Base-by-base conservation (phyloP, 2,797 vertebrate genomes). In the Sylvia borin region DNA sequence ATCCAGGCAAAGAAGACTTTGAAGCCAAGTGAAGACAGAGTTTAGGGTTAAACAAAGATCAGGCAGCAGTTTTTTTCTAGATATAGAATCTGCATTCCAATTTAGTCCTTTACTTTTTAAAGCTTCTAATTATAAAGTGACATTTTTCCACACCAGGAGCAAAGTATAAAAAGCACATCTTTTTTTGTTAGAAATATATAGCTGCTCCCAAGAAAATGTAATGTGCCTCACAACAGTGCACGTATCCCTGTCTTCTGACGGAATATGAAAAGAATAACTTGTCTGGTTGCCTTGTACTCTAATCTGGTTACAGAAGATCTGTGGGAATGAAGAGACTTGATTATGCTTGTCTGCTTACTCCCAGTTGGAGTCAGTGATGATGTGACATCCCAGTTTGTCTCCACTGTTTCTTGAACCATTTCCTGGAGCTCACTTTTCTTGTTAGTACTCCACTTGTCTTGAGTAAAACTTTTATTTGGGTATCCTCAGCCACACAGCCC, bases 1-100 rank as follows among this genome's bases (percentile, higher is more conserved):
- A 53, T 76, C 11, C 11, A 31, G 65, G 57, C 24, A 91, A 71
- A 25, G 11, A 19, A 78, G n/a, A 22, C 38, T 68, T 53, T 1
- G 32, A 77, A 94, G 45, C 32, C 34, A 85, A 85, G 43, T 2
- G 8, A 42, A 87, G 38, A 64, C 21, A 16, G 38, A 91, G 14
- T 50, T 85, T 57, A 60, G 57, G 26, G 26, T 85, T 92, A 93
- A 95, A 83, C 11, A 60, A 88, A 65, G 68, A 91, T 77, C 16
- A 85, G 34, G 11, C 45, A 90, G 75, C 57, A 91, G 32, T 80
- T 80, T 95, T 85, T 92, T 93, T 95, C 77, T 88, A 50, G 53
- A 72, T 83, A 48, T 32, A 77, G 38, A 31, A 88, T n/a, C 45
- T 77, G 16, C 0, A 10, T 77, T 93, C 54, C 75, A 68, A 79